Evolutionary conservation across 2,888 invertebrate species (phyloP).

Genomic region (Microplitis deprimator): DNA sequence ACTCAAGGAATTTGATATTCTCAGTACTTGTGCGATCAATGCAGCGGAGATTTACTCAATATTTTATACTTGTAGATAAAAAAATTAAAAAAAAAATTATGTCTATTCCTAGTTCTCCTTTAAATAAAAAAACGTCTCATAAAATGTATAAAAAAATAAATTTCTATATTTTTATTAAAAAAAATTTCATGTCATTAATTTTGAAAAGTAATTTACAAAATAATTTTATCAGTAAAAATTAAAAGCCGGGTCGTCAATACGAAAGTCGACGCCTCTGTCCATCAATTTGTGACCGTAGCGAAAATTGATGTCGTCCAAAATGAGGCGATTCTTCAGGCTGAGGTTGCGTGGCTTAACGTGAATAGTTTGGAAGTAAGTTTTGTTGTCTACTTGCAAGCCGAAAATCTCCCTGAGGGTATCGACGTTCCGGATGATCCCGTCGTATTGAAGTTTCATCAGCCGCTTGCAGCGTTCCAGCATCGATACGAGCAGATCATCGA

Average conservation of each 20-base stretch:
- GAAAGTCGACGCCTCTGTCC: slow-evolving; percentile 67
- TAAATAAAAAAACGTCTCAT: too few relatives aligned
- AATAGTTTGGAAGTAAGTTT: slow-evolving; percentile 65
- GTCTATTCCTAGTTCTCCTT: too few relatives aligned
- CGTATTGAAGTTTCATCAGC: slow-evolving; percentile 70
- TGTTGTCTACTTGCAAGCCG: slow-evolving; percentile 62
- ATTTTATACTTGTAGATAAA: slow-evolving; percentile 72
- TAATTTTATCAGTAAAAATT: slow-evolving; percentile 38
- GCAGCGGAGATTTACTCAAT: slow-evolving; percentile 75
- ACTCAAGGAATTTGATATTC: neutral
- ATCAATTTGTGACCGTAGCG: slow-evolving; percentile 64
- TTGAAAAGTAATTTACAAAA: neutral
- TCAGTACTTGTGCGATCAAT: slow-evolving; percentile 74
- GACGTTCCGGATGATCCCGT: slow-evolving; percentile 71
- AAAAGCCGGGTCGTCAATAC: slow-evolving; percentile 65
- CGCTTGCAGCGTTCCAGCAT: slow-evolving; percentile 69
- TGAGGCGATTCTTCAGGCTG: slow-evolving; percentile 62
- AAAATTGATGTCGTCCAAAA: slow-evolving; percentile 64
- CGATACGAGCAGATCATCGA: slow-evolving; percentile 71
- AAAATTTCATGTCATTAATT: too few relatives aligned
- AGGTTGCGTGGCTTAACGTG: slow-evolving; percentile 67
- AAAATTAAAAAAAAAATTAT: neutral
- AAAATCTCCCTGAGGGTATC: slow-evolving; percentile 69
- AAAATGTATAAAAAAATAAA: too few relatives aligned
- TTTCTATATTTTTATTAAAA: too few relatives aligned